These are phyloP conservation scores for Apocrypta bakeri DNA, from an alignment of 1,140 invertebrate species.

Conservation along the genomic window DNA sequence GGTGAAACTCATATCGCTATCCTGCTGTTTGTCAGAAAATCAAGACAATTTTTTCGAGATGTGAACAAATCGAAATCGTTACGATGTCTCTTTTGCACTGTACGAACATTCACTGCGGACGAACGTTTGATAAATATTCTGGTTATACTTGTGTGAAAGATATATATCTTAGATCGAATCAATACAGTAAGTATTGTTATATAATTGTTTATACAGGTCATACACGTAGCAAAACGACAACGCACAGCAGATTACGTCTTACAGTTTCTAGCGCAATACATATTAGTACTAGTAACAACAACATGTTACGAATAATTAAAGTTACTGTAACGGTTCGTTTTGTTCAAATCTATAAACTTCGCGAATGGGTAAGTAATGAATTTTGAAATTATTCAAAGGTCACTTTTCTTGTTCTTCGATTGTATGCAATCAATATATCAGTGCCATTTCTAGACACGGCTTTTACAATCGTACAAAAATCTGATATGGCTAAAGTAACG, in stretches of 20 bases:
- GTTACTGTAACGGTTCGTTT: background rate
- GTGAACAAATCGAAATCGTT: background rate
- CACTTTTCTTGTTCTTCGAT: background rate
- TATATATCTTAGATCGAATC: background rate
- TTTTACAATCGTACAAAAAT: too few species aligned
- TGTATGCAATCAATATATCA: background rate
- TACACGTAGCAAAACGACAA: conserved; percentile 35
- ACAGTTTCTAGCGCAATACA: background rate
- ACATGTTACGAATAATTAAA: conserved; percentile 14
- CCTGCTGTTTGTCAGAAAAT: conserved; percentile 31
- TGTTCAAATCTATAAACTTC: conserved; percentile 19
- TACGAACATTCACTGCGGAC: background rate
- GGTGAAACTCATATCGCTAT: background rate
- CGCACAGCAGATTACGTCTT: conserved; percentile 4
- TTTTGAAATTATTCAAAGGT: background rate
- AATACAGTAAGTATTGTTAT: conserved; percentile 5
- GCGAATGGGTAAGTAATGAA: background rate
- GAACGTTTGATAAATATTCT: conserved; percentile 1
- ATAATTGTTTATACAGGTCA: conserved; percentile 31
- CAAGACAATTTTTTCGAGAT: background rate
- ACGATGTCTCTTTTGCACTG: background rate
- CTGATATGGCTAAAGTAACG: background rate
- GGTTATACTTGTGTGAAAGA: conserved; percentile 15
- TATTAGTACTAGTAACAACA: background rate
- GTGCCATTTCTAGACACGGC: too few species aligned